Evolutionary conservation across 2,888 invertebrate species (phyloP).

Genomic region (Tupiocoris notatus): DNA sequence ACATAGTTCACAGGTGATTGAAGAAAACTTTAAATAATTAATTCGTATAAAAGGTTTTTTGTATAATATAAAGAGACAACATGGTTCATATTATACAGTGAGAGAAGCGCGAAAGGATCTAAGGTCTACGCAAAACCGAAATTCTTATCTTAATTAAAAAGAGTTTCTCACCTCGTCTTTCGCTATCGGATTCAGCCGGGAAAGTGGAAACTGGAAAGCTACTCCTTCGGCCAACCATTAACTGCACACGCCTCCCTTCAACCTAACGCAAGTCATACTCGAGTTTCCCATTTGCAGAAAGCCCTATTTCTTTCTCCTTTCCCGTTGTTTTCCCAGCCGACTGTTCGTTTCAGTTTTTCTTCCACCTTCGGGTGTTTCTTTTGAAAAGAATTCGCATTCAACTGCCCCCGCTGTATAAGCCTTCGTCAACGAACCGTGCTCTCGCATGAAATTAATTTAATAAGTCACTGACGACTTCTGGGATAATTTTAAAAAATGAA

Average conservation of each 20-base stretch:
- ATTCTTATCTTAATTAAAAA: slow-evolving; percentile 42
- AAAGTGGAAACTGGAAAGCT: background rate
- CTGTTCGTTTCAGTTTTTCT: background rate
- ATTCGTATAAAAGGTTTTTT: too few relatives aligned
- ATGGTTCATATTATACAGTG: too few relatives aligned
- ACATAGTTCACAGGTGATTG: too few relatives aligned
- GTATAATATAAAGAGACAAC: too few relatives aligned
- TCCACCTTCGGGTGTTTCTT: background rate
- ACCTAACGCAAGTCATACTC: background rate
- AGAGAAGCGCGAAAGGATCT: too few relatives aligned
- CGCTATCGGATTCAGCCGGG: background rate
- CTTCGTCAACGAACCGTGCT: too few relatives aligned
- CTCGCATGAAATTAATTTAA: too few relatives aligned
- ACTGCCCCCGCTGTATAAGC: too few relatives aligned
- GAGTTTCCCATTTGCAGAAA: background rate
- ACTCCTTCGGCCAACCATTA: slow-evolving; percentile 16
- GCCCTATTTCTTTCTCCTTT: slow-evolving; percentile 1
- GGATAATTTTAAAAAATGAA: too few relatives aligned
- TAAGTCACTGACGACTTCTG: too few relatives aligned
- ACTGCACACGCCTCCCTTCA: background rate
- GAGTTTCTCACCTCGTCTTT: slow-evolving; percentile 38
- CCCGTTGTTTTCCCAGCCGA: background rate
- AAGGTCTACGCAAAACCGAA: slow-evolving; percentile 29
- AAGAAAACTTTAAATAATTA: too few relatives aligned
- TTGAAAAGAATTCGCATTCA: background rate